Conservation (phyloP, 2,888 invertebrate genomes). For the Caenorhabditis macrosperma region DNA sequence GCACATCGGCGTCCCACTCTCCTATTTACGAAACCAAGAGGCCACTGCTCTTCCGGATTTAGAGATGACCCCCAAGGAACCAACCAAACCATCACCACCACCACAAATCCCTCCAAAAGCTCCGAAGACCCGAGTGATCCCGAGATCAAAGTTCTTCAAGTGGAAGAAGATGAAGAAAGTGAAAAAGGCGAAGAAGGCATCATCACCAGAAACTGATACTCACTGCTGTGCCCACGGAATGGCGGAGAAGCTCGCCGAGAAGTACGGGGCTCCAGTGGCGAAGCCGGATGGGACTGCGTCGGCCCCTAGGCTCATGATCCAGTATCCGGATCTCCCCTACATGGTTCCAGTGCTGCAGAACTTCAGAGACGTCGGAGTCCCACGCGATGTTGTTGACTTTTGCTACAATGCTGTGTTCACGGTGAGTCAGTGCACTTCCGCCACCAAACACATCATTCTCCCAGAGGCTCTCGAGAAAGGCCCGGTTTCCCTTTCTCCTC, state of each 20-base stretch:
- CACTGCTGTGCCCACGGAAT: neutral
- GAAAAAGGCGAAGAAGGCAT: neutral
- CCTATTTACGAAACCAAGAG: neutral
- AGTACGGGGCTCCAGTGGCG: neutral
- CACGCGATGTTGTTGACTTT: slow-evolving; percentile 24
- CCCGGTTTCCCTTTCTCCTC: neutral
- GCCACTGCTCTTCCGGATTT: neutral
- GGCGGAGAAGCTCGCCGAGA: neutral
- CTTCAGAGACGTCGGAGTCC: slow-evolving; percentile 17
- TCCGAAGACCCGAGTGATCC: neutral
- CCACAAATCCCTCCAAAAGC: no score
- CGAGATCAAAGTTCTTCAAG: neutral
- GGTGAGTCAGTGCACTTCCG: slow-evolving; percentile 9
- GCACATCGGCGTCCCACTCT: neutral
- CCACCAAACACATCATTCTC: neutral
- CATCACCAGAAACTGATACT: neutral
- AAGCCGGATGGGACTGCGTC: neutral
- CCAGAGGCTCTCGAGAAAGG: neutral
- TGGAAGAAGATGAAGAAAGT: neutral
- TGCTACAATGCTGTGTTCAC: slow-evolving; percentile 4
- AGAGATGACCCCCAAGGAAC: neutral
- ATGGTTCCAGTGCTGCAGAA: slow-evolving; percentile 7
- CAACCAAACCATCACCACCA: no score
- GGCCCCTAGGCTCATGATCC: slow-evolving; percentile 13
- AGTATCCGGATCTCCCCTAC: slow-evolving; percentile 29